These are phyloP conservation scores for Leistus spinibarbis DNA, from an alignment of 2,888 invertebrate species.

Conservation along the genomic window DNA sequence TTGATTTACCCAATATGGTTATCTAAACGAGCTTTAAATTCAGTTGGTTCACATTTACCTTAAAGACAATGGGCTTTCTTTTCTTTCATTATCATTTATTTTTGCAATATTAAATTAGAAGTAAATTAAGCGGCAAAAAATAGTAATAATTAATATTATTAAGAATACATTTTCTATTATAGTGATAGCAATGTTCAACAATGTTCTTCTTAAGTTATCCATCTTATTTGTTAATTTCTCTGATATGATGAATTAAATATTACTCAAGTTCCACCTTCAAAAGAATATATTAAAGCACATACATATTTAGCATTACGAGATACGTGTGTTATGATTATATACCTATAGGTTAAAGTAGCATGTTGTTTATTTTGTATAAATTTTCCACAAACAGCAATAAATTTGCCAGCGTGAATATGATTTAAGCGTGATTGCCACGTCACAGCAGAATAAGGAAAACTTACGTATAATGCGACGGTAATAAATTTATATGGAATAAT, in stretches of 20 bases:
- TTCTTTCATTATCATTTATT: too few species aligned
- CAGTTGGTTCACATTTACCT: too few species aligned
- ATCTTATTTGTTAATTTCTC: neutral
- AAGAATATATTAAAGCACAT: neutral
- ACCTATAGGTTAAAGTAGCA: constrained; percentile 2
- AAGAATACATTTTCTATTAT: too few species aligned
- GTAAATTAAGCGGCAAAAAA: too few species aligned
- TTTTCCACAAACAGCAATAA: constrained; percentile 27
- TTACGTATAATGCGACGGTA: constrained; percentile 16
- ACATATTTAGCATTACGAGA: neutral
- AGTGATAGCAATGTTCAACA: too few species aligned
- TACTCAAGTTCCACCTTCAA: neutral
- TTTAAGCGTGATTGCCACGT: constrained; percentile 28
- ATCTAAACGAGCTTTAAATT: too few species aligned
- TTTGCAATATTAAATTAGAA: too few species aligned
- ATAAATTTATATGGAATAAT: constrained; percentile 36
- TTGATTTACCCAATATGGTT: too few species aligned
- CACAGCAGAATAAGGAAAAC: constrained; percentile 10
- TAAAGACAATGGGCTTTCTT: too few species aligned
- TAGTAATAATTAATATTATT: too few species aligned
- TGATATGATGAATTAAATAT: neutral
- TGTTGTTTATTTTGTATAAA: constrained; percentile 22
- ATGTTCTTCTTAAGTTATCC: neutral
- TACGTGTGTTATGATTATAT: neutral
- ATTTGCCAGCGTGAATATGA: constrained; percentile 32